Conservation (phyloP, 2,113 vertebrate genomes). For the Rostratula benghalensis region DNA sequence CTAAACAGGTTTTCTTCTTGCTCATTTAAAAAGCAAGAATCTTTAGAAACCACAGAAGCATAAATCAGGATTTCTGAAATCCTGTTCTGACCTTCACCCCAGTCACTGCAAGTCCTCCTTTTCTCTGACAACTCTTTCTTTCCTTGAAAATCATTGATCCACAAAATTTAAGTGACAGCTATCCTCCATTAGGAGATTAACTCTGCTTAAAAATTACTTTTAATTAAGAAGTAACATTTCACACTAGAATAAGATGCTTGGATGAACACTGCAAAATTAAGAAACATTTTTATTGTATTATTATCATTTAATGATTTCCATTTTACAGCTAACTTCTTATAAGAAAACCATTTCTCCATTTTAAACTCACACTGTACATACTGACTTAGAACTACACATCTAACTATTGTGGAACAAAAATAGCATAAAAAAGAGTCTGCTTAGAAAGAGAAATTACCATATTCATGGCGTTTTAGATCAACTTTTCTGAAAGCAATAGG, state of each 20-base stretch:
- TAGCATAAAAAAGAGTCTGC: background rate
- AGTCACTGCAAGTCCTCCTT: background rate
- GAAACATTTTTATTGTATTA: conserved; percentile 49
- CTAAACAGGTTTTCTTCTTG: background rate
- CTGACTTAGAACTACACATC: conserved; percentile 17
- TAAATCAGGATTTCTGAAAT: background rate
- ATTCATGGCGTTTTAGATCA: conserved; percentile 52
- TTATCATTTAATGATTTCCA: conserved; percentile 64
- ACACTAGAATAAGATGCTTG: conserved; percentile 46
- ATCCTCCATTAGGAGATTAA: conserved; percentile 59
- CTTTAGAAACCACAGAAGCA: background rate
- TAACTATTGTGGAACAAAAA: conserved; percentile 22
- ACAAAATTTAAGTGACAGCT: conserved; percentile 52
- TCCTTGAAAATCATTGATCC: background rate
- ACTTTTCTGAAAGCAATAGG: background rate
- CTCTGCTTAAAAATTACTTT: conserved; percentile 42
- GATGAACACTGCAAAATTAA: conserved; percentile 66
- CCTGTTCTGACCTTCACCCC: conserved; percentile 17
- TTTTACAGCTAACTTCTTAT: conserved; percentile 35
- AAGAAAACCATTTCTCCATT: conserved; percentile 14
- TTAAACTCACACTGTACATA: background rate
- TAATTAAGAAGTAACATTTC: conserved; percentile 29
- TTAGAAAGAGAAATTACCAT: conserved; percentile 37
- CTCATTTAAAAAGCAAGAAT: background rate
- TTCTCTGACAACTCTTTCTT: conserved; percentile 17